These are phyloP conservation scores for Ibidorhyncha struthersii DNA, from an alignment of 2,113 vertebrate genomes.

Conservation along the genomic window DNA sequence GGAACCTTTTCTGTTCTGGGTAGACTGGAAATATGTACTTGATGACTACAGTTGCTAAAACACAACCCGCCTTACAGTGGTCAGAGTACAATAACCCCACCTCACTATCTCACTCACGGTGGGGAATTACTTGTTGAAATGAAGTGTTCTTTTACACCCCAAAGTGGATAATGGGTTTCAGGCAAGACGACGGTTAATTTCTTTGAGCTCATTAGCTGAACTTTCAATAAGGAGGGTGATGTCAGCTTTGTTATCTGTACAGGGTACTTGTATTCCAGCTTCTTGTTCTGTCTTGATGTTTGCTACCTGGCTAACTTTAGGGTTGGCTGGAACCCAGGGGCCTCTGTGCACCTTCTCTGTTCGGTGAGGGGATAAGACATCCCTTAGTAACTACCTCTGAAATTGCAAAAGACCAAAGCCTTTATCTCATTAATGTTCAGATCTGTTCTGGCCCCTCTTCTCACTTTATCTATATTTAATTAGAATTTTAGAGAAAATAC, in stretches of 20 bases:
- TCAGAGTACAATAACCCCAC: neutral
- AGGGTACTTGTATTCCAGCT: neutral
- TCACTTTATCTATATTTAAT: neutral
- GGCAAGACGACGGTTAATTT: neutral
- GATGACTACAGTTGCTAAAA: neutral
- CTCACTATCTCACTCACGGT: neutral
- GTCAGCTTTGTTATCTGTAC: neutral
- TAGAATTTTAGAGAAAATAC: neutral
- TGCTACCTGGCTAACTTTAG: neutral
- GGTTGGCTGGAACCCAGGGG: neutral
- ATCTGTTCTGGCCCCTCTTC: neutral
- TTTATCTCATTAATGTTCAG: neutral
- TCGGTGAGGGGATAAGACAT: neutral
- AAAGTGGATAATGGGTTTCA: neutral
- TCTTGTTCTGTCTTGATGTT: neutral
- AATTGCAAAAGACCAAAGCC: neutral
- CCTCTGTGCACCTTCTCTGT: neutral
- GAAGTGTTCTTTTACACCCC: neutral
- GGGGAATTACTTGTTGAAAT: neutral
- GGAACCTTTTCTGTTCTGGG: neutral
- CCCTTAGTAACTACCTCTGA: neutral
- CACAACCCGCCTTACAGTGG: neutral
- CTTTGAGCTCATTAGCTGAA: neutral
- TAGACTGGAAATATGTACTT: neutral
- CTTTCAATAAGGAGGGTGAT: neutral